Evolutionary conservation across 2,113 vertebrate genomes (phyloP), one percentile per base, ranked within the genome.

Genomic region (Brachyhypopomus gauderio): DNA sequence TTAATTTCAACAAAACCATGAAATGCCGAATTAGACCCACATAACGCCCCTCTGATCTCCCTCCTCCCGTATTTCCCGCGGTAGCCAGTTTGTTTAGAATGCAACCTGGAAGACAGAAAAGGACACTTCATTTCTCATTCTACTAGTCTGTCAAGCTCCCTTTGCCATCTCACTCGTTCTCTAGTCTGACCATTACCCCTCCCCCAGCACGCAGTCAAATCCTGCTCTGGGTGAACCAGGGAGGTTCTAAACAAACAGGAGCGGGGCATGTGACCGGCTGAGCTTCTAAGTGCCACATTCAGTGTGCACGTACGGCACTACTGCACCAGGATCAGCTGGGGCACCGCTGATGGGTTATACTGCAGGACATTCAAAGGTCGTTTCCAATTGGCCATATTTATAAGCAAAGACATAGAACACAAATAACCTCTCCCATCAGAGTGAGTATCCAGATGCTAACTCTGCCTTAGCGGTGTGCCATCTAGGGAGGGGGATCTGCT

Each of bases 161-260:
- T 75, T 75, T 19, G 22, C 17, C 55, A 41, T 58, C 66, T 41
- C 67, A 64, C 52, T 38, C n/a, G 12, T 3, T 52, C 45, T 41
- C 41, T 41, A 6, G 2, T 12, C 23, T n/a, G 45, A 34, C 34
- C 22, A 45, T 63, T 14, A 73, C 71, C 38, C 23, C 48, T 56
- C 25, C 55, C 64, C 67, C 22, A 72, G 41, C 38, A 64, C 45
- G 58, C 55, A 56, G 56, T n/a, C 74, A 77, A 69, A 69, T 23
- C 48, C 67, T 71, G 67, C 25, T 41, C 55, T 27, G 56, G 34
- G 6, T 62, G 67, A 8, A 72, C 66, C 60, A 52, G 25, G 27
- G 25, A 30, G 52, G 16, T 36, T 79, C 16, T 72, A 79, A 79
- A 56, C 62, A 78, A 48, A 83, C 38, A 78, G 23, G 30, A 78